phyloP scores from a whole-genome alignment of 2,888 invertebrate genomes.

The Cetonia aurata region DNA sequence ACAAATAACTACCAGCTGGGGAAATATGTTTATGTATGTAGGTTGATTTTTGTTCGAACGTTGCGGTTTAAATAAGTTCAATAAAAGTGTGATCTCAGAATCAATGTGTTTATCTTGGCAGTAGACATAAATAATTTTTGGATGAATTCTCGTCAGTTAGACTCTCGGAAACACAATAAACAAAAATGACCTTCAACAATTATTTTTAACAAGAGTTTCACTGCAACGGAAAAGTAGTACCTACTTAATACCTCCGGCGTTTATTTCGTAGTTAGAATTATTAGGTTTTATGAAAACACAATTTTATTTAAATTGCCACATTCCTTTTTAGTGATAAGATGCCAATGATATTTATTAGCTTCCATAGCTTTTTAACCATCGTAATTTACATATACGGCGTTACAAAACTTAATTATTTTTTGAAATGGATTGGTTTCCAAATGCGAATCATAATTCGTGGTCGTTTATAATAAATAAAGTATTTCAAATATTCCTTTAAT shows the following conservation, averaged over 20 bases:
- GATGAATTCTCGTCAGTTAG: slow-evolving; percentile 33
- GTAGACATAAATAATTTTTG: slow-evolving; percentile 30
- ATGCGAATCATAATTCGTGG: too few relatives aligned
- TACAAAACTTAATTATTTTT: too few relatives aligned
- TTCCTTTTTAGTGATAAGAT: too few relatives aligned
- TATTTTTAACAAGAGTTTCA: slow-evolving; percentile 36
- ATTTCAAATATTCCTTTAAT: too few relatives aligned
- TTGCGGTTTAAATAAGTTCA: slow-evolving; percentile 22
- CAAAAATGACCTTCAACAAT: slow-evolving; percentile 35
- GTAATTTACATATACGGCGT: too few relatives aligned
- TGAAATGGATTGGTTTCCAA: too few relatives aligned
- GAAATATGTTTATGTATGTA: not conserved
- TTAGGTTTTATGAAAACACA: too few relatives aligned
- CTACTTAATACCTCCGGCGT: slow-evolving; percentile 12
- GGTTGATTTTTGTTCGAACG: slow-evolving; percentile 1
- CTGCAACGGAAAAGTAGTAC: slow-evolving; percentile 19
- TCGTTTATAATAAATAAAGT: too few relatives aligned
- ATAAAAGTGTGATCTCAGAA: slow-evolving; percentile 19
- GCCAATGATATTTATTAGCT: too few relatives aligned
- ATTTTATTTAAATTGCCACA: too few relatives aligned
- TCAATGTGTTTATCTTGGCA: slow-evolving; percentile 28
- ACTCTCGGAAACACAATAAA: slow-evolving; percentile 35
- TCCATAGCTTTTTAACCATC: too few relatives aligned
- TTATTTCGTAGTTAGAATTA: slow-evolving; percentile 10
- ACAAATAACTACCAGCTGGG: not conserved